phyloP scores from a whole-genome alignment of 2,797 vertebrate species.

The Sebastiscus albofasciatus region DNA sequence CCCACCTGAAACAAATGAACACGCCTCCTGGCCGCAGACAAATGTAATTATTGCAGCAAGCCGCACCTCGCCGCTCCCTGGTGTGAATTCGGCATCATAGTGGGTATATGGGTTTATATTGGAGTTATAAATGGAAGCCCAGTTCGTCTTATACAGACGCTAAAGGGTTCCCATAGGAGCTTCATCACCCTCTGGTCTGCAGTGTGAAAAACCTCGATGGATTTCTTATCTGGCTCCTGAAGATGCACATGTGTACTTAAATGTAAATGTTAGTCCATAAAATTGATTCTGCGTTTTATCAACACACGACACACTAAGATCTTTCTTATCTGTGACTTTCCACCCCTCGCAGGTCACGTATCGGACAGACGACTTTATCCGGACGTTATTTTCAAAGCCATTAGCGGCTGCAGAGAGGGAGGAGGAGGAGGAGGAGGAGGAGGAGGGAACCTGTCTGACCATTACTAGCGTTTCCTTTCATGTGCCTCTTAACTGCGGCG shows the following conservation, averaged over 20 bases:
- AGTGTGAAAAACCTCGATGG: too few relatives aligned
- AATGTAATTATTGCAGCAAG: too few relatives aligned
- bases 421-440: neutral
- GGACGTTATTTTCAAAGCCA: neutral
- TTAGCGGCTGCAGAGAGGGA: neutral
- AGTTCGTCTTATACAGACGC: too few relatives aligned
- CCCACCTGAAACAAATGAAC: too few relatives aligned
- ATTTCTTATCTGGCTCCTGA: neutral
- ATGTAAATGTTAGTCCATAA: neutral
- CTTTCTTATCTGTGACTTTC: neutral
- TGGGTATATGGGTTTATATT: too few relatives aligned
- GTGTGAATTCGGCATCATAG: too few relatives aligned
- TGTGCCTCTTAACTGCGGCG: constrained; percentile 42
- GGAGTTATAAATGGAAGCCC: too few relatives aligned
- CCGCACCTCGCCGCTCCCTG: too few relatives aligned
- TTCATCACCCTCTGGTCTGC: too few relatives aligned
- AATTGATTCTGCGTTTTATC: neutral
- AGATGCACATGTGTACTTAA: neutral
- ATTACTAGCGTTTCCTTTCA: constrained; percentile 36
- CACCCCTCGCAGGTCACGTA: neutral
- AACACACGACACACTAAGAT: neutral
- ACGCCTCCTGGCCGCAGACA: too few relatives aligned
- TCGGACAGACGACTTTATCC: neutral
- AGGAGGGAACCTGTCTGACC: neutral
- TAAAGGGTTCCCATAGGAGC: too few relatives aligned